Base-by-base conservation (phyloP, 2,888 invertebrate species). In the Cephus runcator region DNA sequence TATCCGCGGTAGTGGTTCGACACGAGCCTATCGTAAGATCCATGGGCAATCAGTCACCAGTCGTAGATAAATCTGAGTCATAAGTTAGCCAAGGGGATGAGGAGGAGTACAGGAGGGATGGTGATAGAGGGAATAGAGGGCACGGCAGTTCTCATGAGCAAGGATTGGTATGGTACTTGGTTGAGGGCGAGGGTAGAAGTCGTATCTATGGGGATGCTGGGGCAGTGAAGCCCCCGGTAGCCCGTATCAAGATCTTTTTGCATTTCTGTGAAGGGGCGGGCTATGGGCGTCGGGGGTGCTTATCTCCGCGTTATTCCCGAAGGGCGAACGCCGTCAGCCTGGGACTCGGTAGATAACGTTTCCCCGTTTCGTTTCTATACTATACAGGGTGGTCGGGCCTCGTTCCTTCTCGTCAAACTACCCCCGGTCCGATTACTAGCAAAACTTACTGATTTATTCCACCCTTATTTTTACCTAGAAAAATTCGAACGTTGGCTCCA, bases 231-330 rank as follows among this genome's bases (percentile, higher is more conserved):
- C 31, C 36, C 36, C 74, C 74, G 78, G 79, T 80, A 87, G 88
- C 84, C 88, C 89, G 83, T 91, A 90, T 91, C 90, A 90, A 90
- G 90, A 91, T 91, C 90, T 90, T 87, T 90, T 91, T 90, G 90
- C 90, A 88, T 91, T 90, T 90, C 89, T 88, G 85, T 84, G 85
- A 40, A 40, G 81, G 83, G 81, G 82, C 81, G 82, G 81, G 81
- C 85, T 83, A 79, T 82, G 83, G 83, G 88, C 87, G 84, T 82
- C 80, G 79, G 78, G 85, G 77, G 81, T 78, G 83, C 91, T 91
- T 91, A 91, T 91, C 91, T 91, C 87, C 80, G 82, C 88, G 88
- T 85, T 91, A 91, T 90, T 91, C 90, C 91, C 91, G 86, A 90
- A 90, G 91, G 91, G 90, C 87, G 89, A 89, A 86, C 86, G 85